Evolutionary conservation across 92 coral and sea anemone species (phyloP), one percentile per base, ranked within the genome.

Genomic region (Meandrina meandrites): DNA sequence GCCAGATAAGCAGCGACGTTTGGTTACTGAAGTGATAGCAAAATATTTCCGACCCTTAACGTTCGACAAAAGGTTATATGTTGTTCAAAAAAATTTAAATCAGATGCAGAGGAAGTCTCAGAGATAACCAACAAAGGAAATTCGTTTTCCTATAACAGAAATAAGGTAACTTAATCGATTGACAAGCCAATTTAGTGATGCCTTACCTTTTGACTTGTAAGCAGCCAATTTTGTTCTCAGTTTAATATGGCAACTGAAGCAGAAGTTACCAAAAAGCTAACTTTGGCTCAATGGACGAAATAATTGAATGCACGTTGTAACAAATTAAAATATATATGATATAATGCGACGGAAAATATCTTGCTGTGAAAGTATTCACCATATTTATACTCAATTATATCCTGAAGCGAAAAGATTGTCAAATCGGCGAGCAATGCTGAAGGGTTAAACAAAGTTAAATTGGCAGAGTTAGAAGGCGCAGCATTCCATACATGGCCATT

Each of bases 361-460:
- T 79, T 86, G 89, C 89, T 86, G 89, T 79, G 89, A 70, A 70
- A 72, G 79, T 73, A 86, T 86, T 79, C 89, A 37, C 84, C 62
- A 35, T 80, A 86, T 69, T 86, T 86, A 79, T 71, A 77, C 79
- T 28, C 80, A 79, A 53, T 79, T 27, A 79, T 70, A 54, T 86
- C 84, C 77, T 79, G 60, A 70, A 19, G 64, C 35, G 76, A 85
- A 76, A 76, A n/a, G 75, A 62, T 79, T 32, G 54, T 74, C 80
- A 36, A 56, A 17, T 53, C 58, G 79, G 80, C 6, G 35, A 36
- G 51, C 18, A 34, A 48, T 72, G 13, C 15, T 53, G 51, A 57
- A 60, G 68, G 57, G 80, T 74, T 56, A 21, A 73, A 84, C 35
- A 54, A 74, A 56, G 58, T 40, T 73, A 30, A 17, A n/a, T 14